Evolutionary conservation across 2,888 invertebrate genomes (phyloP).

Genomic region (Deladenus siricidicola): DNA sequence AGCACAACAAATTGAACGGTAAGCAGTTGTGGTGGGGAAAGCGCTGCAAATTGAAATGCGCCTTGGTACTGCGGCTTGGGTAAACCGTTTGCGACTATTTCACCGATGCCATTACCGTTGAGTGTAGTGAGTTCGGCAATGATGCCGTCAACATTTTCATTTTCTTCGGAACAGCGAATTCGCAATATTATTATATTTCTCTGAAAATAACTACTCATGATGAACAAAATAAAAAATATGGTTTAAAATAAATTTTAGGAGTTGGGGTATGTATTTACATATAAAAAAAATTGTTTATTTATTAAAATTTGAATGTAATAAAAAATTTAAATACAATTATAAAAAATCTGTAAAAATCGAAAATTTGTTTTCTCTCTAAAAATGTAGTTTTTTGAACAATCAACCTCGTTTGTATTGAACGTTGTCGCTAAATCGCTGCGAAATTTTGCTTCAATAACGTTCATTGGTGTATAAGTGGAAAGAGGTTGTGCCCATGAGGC

Average conservation of each 20-base stretch:
- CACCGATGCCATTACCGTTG: neutral
- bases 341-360: no score
- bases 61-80: neutral
- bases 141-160: slow-evolving; percentile 1
- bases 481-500: neutral
- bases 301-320: no score
- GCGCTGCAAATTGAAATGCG: neutral
- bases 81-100: neutral
- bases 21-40: neutral
- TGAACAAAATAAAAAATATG: no score
- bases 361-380: no score
- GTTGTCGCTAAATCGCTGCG: slow-evolving; percentile 9
- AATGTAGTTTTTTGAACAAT: neutral
- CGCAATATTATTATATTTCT: slow-evolving; percentile 17
- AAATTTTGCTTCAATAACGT: slow-evolving; percentile 11
- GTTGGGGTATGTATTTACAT: no score
- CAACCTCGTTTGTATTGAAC: slow-evolving; percentile 10
- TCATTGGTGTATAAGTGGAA: neutral
- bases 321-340: no score
- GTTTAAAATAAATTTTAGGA: no score
- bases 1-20: slow-evolving; percentile 16
- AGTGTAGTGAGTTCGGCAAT: neutral
- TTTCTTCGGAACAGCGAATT: slow-evolving; percentile 13
- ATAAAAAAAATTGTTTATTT: no score
- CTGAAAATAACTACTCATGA: no score